Percentiles rank a stretch among this genome's conserved stretches.
Evolutionary conservation across 2,113 vertebrate genomes (phyloP).

Genomic region (Phainopepla nitens): DNA sequence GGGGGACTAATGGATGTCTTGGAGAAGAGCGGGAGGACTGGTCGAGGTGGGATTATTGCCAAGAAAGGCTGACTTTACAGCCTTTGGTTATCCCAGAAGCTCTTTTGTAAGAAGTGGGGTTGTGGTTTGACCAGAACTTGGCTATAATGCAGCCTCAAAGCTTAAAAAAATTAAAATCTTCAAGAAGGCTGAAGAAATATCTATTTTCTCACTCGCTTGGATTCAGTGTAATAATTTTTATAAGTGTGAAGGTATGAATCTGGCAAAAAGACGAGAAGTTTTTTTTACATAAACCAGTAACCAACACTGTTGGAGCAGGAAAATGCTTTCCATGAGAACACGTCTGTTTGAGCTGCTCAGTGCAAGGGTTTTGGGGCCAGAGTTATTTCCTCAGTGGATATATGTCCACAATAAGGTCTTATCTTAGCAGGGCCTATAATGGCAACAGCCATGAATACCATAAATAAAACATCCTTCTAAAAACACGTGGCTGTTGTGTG

Average conservation of each 20-base stretch:
- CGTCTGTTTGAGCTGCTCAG: not conserved
- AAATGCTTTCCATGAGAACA: not conserved
- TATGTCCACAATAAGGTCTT: not conserved
- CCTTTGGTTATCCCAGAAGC: not conserved
- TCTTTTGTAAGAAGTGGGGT: not conserved
- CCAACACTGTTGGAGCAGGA: not conserved
- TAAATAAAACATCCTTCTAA: not conserved
- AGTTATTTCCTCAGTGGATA: not conserved
- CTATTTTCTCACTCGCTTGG: not conserved
- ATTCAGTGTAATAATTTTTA: not conserved
- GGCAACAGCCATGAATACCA: not conserved
- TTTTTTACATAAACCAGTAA: not conserved
- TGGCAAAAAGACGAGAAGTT: not conserved
- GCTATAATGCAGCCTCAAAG: not conserved
- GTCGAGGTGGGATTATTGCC: not conserved
- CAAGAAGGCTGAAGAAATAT: not conserved
- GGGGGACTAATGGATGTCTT: not conserved
- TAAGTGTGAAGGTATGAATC: not conserved
- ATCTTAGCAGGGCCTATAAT: not conserved
- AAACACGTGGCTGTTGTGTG: fast-evolving
- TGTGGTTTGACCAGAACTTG: not conserved
- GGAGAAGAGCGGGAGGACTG: not conserved
- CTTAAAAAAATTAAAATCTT: not conserved
- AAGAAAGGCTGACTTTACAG: not conserved
- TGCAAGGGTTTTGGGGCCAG: not conserved